These are phyloP conservation scores for Saguinus imperator DNA, from an alignment of 2,113 vertebrate species.

Conservation along the genomic window DNA sequence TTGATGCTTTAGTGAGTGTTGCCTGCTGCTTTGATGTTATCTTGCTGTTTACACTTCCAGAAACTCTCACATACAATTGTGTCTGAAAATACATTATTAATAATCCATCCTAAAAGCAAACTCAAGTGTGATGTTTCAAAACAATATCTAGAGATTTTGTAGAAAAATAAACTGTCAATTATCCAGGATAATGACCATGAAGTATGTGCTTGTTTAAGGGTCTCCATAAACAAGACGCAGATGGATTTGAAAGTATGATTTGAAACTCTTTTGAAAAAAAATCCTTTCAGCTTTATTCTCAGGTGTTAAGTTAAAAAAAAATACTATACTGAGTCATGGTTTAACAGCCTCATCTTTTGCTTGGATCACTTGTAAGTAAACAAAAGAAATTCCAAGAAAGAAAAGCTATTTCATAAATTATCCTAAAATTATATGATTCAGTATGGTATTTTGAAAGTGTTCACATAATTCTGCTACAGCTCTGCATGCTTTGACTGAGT, in stretches of 20 bases:
- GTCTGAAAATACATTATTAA: neutral
- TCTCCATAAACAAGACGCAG: neutral
- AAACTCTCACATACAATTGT: neutral
- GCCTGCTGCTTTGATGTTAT: neutral
- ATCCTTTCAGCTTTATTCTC: neutral
- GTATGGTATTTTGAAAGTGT: neutral
- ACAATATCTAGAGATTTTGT: neutral
- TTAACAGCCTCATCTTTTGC: neutral
- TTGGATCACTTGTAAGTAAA: neutral
- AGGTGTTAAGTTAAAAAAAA: constrained; percentile 19
- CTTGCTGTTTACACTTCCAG: neutral
- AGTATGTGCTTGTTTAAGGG: neutral
- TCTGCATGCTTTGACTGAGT: neutral
- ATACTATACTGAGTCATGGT: neutral
- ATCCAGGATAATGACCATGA: neutral
- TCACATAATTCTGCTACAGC: neutral
- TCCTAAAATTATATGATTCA: neutral
- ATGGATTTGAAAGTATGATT: neutral
- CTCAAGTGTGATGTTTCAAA: neutral
- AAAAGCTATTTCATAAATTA: neutral
- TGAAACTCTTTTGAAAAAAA: neutral
- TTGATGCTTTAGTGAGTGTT: neutral
- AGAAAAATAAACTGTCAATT: neutral
- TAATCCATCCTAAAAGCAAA: neutral
- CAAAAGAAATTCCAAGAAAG: constrained; percentile 1